phyloP scores from a whole-genome alignment of 1,140 invertebrate genomes.

The Zaprionus kolodkinae region DNA sequence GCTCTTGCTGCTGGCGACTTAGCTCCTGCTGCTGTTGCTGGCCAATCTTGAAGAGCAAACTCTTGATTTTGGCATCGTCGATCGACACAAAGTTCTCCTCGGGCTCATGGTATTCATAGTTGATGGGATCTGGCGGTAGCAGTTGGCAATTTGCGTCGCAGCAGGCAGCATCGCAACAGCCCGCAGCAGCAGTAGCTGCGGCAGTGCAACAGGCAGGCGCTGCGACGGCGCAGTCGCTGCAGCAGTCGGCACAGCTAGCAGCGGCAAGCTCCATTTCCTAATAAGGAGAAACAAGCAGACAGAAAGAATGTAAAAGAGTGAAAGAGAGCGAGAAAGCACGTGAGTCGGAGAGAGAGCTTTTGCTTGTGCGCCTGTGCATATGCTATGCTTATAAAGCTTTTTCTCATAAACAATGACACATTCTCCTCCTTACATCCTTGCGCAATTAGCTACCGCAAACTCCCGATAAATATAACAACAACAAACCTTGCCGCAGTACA shows the following conservation, averaged over 20 bases:
- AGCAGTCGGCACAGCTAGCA: slow-evolving; percentile 59
- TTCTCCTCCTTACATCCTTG: slow-evolving; percentile 20
- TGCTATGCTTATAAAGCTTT: slow-evolving; percentile 41
- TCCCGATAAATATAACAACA: slow-evolving; percentile 1
- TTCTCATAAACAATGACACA: slow-evolving; percentile 2
- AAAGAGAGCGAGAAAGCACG: not conserved
- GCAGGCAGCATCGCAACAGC: slow-evolving; percentile 53
- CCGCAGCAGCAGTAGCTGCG: slow-evolving; percentile 5
- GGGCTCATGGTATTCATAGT: slow-evolving; percentile 76
- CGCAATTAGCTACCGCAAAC: not conserved
- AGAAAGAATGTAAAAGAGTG: not conserved
- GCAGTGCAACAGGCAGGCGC: slow-evolving; percentile 31
- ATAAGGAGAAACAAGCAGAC: not conserved
- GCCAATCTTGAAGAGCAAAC: slow-evolving; percentile 63
- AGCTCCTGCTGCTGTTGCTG: slow-evolving; percentile 62
- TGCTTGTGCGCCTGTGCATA: slow-evolving; percentile 37
- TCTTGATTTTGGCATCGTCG: slow-evolving; percentile 77
- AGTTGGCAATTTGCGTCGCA: slow-evolving; percentile 61
- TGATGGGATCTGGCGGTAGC: slow-evolving; percentile 39
- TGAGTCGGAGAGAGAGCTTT: slow-evolving; percentile 4
- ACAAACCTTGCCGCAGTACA: slow-evolving; percentile 37
- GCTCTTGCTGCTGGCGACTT: slow-evolving; percentile 31
- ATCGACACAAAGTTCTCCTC: slow-evolving; percentile 82
- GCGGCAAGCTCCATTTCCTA: slow-evolving; percentile 59
- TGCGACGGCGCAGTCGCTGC: slow-evolving; percentile 50